Evolutionary conservation across 2,888 invertebrate genomes (phyloP).

Genomic region (Sympetrum striolatum): DNA sequence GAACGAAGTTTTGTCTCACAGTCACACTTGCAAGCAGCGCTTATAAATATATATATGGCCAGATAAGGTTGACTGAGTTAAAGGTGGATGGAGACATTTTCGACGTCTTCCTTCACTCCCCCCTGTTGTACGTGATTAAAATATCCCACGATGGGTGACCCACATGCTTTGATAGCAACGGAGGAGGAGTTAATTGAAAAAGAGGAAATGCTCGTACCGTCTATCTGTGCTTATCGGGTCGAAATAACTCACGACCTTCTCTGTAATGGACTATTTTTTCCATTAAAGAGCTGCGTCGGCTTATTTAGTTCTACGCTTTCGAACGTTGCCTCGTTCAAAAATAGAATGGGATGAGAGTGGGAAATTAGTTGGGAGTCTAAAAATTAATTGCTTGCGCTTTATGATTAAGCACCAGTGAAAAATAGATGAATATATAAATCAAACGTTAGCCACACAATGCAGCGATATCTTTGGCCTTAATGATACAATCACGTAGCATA

Average conservation of each 20-base stretch:
- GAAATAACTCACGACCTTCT: neutral
- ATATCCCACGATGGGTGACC: neutral
- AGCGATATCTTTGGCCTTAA: too few species aligned
- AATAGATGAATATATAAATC: too few species aligned
- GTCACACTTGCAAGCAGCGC: conserved; percentile 34
- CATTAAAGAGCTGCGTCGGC: neutral
- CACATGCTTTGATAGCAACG: neutral
- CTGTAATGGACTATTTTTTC: neutral
- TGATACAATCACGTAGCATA: too few species aligned
- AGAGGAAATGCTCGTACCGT: neutral
- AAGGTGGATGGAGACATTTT: neutral
- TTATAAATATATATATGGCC: conserved; percentile 7
- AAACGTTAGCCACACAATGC: too few species aligned
- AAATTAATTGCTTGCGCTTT: neutral
- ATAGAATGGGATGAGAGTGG: neutral
- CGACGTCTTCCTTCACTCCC: neutral
- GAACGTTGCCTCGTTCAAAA: neutral
- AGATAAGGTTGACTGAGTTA: conserved; percentile 13
- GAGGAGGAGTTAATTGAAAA: neutral
- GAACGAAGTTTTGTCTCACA: conserved; percentile 19
- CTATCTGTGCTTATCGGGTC: neutral
- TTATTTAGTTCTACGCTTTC: neutral
- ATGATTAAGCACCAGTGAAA: too few species aligned
- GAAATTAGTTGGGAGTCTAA: neutral
- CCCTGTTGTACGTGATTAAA: neutral